Conservation (phyloP, 2,113 vertebrate species). For the Agelaius tricolor region DNA sequence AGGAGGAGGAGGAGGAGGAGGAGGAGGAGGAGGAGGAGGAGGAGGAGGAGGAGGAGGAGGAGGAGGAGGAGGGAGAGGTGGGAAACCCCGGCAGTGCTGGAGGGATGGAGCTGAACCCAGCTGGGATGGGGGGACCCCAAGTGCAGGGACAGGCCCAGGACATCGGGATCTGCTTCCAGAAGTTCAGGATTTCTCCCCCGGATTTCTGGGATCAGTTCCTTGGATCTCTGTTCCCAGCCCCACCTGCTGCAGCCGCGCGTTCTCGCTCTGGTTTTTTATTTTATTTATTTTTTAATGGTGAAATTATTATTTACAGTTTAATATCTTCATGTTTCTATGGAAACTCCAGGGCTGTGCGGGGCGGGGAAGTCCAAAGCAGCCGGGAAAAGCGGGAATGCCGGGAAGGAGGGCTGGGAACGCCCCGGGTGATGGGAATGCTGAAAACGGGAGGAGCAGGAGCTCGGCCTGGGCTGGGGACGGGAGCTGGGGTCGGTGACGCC, state of each 20-base stretch:
- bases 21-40: background rate
- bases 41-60: background rate
- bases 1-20: background rate
- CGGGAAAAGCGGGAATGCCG: background rate
- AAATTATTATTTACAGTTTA: constrained; percentile 61
- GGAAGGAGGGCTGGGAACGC: background rate
- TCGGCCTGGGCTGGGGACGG: background rate
- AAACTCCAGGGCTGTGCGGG: background rate
- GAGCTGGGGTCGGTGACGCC: accelerated
- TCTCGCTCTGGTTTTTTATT: too few relatives aligned
- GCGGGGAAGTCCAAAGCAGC: background rate
- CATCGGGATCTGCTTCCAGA: accelerated
- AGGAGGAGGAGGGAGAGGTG: background rate
- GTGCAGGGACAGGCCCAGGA: accelerated
- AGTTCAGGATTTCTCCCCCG: background rate
- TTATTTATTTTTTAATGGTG: background rate
- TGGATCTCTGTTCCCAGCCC: background rate
- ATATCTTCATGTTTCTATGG: constrained; percentile 62
- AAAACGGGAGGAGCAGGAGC: accelerated
- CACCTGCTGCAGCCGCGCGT: accelerated
- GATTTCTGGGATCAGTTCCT: background rate
- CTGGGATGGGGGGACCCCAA: background rate
- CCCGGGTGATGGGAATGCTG: background rate
- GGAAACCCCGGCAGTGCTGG: accelerated
- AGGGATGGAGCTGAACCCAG: background rate